Conservation (phyloP, 2,797 vertebrate species). For the Fringilla coelebs region DNA sequence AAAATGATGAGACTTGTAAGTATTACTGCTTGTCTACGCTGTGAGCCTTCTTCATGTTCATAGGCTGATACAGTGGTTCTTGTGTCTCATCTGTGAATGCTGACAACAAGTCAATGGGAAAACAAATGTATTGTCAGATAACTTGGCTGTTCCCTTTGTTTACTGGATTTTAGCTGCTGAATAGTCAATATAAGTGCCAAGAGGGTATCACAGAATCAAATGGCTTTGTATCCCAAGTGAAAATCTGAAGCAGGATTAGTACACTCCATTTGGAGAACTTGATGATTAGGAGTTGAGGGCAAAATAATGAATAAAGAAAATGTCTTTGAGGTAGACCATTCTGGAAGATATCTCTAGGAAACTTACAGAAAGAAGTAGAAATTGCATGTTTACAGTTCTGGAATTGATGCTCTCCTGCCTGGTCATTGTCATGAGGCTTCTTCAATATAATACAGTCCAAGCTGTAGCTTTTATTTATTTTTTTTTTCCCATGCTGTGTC, state of each 20-base stretch:
- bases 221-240: background rate
- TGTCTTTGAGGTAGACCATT: background rate
- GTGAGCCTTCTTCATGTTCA: background rate
- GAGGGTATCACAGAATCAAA: background rate
- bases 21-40: background rate
- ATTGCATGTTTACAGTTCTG: background rate
- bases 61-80: background rate
- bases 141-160: slow-evolving; percentile 31
- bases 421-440: background rate
- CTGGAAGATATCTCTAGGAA: background rate
- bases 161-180: background rate
- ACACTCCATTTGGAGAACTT: background rate
- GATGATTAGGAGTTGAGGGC: background rate
- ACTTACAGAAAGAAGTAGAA: background rate
- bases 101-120: background rate
- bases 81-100: background rate
- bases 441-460: background rate
- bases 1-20: fast-evolving
- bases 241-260: background rate
- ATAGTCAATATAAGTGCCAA: background rate
- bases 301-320: background rate
- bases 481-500: background rate
- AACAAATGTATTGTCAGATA: slow-evolving; percentile 22
- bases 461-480: background rate
- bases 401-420: background rate